Conservation (phyloP, 2,888 invertebrate species). For the Drosophila dives region DNA sequence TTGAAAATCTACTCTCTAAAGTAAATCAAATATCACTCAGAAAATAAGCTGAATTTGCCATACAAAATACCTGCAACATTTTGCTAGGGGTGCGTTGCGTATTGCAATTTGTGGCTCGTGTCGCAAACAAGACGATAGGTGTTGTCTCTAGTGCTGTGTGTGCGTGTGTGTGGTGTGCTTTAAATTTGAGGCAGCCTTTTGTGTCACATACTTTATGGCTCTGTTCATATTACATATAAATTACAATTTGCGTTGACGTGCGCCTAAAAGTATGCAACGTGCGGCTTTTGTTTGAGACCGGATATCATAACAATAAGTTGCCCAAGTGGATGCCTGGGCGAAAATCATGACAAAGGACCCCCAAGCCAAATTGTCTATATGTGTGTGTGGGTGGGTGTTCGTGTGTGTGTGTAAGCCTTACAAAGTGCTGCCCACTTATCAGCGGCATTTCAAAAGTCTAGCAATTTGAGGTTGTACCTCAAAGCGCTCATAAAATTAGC, state of each 20-base stretch:
- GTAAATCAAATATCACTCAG: neutral
- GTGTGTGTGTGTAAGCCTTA: slow-evolving; percentile 29
- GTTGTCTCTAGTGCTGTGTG: slow-evolving; percentile 13
- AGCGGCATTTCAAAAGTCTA: slow-evolving; percentile 38
- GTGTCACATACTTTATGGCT: slow-evolving; percentile 70
- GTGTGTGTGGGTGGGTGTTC: neutral
- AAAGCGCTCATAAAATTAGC: slow-evolving; percentile 64
- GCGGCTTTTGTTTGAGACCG: slow-evolving; percentile 73
- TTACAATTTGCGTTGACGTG: slow-evolving; percentile 78
- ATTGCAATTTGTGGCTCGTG: slow-evolving; percentile 11
- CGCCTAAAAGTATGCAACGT: slow-evolving; percentile 71
- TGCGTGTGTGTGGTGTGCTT: slow-evolving; percentile 35
- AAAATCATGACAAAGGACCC: slow-evolving; percentile 48
- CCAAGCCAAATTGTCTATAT: slow-evolving; percentile 32
- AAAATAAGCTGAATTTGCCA: neutral
- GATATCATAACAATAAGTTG: slow-evolving; percentile 80
- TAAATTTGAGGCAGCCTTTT: slow-evolving; percentile 56
- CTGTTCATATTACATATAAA: slow-evolving; percentile 79
- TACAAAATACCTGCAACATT: neutral
- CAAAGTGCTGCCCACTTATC: slow-evolving; percentile 46
- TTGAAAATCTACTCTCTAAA: neutral
- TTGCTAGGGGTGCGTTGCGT: too few species aligned
- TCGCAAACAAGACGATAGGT: neutral
- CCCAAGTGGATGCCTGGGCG: slow-evolving; percentile 61
- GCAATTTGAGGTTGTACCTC: slow-evolving; percentile 48